Evolutionary conservation across 2,888 invertebrate species (phyloP).

Genomic region (Eucriotettix oculatus): DNA sequence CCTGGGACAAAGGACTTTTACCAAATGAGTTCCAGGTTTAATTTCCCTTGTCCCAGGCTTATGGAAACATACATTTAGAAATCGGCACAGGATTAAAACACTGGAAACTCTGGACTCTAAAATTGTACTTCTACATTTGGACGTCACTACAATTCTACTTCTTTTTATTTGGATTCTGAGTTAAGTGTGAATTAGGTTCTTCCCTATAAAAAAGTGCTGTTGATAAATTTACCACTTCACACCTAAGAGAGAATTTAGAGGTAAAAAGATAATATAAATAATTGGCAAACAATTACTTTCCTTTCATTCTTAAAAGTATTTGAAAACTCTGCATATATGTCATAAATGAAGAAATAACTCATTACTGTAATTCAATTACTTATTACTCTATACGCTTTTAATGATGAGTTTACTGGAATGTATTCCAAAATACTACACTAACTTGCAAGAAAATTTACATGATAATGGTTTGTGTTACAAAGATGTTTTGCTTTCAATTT

Average conservation of each 20-base stretch:
- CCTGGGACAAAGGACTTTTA: neutral
- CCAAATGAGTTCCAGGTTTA: neutral
- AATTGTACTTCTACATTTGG: neutral
- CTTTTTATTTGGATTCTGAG: too few relatives aligned
- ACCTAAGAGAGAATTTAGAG: neutral
- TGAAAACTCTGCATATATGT: neutral
- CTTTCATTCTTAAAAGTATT: neutral
- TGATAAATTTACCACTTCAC: neutral
- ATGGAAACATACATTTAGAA: neutral
- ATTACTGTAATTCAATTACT: too few relatives aligned
- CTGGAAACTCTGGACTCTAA: neutral
- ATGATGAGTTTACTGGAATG: slow-evolving; percentile 5
- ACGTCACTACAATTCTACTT: neutral
- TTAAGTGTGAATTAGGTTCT: too few relatives aligned
- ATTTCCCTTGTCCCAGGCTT: neutral
- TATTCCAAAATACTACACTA: slow-evolving; percentile 7
- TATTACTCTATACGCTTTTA: neutral
- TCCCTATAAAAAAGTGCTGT: neutral
- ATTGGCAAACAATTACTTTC: neutral
- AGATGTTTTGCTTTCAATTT: too few relatives aligned
- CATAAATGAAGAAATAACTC: too few relatives aligned
- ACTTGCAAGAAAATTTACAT: slow-evolving; percentile 4
- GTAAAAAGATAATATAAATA: neutral
- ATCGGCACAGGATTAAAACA: neutral
- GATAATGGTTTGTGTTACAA: neutral